phyloP scores from a whole-genome alignment of 2,113 vertebrate genomes.

The Emydura subglobosa region DNA sequence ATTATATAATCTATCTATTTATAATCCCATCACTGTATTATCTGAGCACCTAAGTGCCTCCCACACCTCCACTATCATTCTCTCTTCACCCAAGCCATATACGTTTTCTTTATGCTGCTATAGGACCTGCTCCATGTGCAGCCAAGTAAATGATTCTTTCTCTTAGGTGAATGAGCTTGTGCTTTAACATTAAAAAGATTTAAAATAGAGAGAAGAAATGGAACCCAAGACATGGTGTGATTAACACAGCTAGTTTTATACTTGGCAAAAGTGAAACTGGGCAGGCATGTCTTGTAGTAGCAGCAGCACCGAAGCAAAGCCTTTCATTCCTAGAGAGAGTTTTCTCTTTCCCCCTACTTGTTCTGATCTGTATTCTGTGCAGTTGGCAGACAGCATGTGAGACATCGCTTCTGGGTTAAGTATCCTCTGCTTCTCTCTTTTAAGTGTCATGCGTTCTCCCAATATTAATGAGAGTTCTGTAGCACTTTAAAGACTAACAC shows the following conservation, averaged over 20 bases:
- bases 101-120: background rate
- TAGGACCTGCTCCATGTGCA: background rate
- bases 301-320: background rate
- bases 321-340: background rate
- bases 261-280: background rate
- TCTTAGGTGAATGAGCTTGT: background rate
- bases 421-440: background rate
- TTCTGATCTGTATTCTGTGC: background rate
- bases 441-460: background rate
- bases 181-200: background rate
- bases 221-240: background rate
- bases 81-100: background rate
- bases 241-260: background rate
- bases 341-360: background rate
- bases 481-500: too few species aligned
- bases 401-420: background rate
- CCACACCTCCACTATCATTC: fast-evolving
- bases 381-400: background rate
- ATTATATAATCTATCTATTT: too few species aligned
- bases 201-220: background rate
- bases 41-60: fast-evolving
- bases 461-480: too few species aligned
- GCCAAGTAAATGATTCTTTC: background rate
- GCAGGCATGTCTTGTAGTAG: background rate
- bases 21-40: background rate